These are phyloP conservation scores for Acanthornis magna DNA, from an alignment of 2,797 vertebrate genomes.

Conservation along the genomic window DNA sequence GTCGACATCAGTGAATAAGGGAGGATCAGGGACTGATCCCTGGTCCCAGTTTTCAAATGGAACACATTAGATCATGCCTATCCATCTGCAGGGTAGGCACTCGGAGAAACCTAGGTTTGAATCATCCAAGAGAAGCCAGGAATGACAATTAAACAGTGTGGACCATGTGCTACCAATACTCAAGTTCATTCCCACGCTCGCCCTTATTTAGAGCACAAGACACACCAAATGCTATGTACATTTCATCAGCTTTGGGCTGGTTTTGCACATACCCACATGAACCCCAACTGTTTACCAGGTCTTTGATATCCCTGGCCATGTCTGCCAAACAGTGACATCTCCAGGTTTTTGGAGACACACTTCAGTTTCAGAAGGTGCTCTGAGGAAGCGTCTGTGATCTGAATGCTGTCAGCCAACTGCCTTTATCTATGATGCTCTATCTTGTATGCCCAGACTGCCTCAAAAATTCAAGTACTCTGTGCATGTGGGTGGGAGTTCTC, in stretches of 20 bases:
- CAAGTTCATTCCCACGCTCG: neutral
- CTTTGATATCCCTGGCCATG: neutral
- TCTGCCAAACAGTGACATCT: slow-evolving; percentile 28
- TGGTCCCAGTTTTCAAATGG: neutral
- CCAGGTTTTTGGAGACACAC: slow-evolving; percentile 8
- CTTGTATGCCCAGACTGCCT: neutral
- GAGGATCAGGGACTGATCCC: neutral
- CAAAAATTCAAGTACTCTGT: neutral
- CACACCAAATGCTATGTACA: neutral
- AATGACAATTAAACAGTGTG: neutral
- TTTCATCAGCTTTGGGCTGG: neutral
- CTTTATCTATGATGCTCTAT: neutral
- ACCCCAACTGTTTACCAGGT: neutral
- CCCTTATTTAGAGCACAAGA: neutral
- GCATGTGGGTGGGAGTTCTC: slow-evolving; percentile 17
- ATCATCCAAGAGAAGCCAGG: neutral
- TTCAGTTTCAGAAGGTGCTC: neutral
- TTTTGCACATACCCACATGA: neutral
- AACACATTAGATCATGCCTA: neutral
- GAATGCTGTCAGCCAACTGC: neutral
- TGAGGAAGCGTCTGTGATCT: neutral
- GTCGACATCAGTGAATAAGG: neutral
- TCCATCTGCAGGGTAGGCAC: neutral
- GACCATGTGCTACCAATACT: neutral
- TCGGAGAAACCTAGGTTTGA: neutral